These are phyloP conservation scores for Tachypleus tridentatus DNA, from an alignment of 1,140 invertebrate genomes.

Conservation along the genomic window DNA sequence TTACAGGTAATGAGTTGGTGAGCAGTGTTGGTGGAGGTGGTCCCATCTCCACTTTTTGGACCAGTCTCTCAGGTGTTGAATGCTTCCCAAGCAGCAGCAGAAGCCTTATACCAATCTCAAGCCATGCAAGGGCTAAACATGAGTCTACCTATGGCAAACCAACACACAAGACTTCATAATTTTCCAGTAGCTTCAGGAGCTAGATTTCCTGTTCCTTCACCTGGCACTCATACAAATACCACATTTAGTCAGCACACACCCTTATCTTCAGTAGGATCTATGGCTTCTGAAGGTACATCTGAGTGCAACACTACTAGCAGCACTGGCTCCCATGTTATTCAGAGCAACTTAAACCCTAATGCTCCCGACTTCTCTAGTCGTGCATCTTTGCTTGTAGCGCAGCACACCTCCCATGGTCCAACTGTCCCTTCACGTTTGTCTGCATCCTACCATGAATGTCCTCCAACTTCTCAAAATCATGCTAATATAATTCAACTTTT, in stretches of 20 bases:
- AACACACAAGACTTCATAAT: too few relatives aligned
- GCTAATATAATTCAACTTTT: too few relatives aligned
- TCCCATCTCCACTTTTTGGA: conserved; percentile 1
- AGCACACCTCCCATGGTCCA: conserved; percentile 1
- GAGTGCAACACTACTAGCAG: too few relatives aligned
- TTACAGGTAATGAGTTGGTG: conserved; percentile 10
- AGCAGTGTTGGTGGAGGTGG: too few relatives aligned
- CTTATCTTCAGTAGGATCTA: conserved; percentile 15
- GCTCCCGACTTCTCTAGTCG: conserved; percentile 61
- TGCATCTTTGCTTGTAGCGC: conserved; percentile 16
- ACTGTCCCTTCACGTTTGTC: not conserved
- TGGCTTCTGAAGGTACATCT: conserved; percentile 9
- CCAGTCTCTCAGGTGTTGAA: conserved; percentile 11
- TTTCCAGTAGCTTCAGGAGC: too few relatives aligned
- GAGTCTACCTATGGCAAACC: too few relatives aligned
- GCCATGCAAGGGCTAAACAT: too few relatives aligned
- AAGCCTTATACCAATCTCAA: too few relatives aligned
- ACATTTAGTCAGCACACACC: conserved; percentile 20
- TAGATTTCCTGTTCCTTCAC: too few relatives aligned
- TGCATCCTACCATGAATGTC: too few relatives aligned
- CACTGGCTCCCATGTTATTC: conserved; percentile 25
- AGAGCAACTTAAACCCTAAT: conserved; percentile 68
- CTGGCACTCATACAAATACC: conserved; percentile 14
- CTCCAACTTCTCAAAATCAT: too few relatives aligned
- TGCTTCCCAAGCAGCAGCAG: too few relatives aligned